Conservation (phyloP, 2,113 vertebrate species). For the Lasiurus cinereus region DNA sequence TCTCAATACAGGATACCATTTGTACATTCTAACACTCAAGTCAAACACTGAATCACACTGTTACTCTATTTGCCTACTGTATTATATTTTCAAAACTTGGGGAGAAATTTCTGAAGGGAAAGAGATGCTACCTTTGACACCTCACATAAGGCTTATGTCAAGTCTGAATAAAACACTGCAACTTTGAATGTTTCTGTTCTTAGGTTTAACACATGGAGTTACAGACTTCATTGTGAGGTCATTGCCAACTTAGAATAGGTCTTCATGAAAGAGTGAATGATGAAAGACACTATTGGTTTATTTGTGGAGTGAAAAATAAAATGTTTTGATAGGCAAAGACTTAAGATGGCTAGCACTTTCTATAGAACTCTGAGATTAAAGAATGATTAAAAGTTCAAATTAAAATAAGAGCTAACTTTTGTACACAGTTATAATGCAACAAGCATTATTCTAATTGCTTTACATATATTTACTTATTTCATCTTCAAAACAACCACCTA, state of each 20-base stretch:
- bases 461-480: slow-evolving; percentile 33
- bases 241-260: background rate
- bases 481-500: slow-evolving; percentile 36
- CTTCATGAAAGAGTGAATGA: background rate
- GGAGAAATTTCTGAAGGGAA: background rate
- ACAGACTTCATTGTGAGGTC: background rate
- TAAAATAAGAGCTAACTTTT: slow-evolving; percentile 54
- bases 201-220: slow-evolving; percentile 51
- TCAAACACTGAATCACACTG: background rate
- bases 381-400: slow-evolving; percentile 52
- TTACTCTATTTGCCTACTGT: slow-evolving; percentile 17
- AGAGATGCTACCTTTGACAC: background rate
- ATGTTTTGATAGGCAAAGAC: slow-evolving; percentile 10
- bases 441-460: slow-evolving; percentile 46
- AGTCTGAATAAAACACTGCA: slow-evolving; percentile 46
- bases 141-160: background rate
- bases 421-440: background rate
- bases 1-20: slow-evolving; percentile 39
- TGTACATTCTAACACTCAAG: background rate
- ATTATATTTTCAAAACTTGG: slow-evolving; percentile 29
- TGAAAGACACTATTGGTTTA: background rate
- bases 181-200: slow-evolving; percentile 31
- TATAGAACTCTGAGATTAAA: slow-evolving; percentile 33
- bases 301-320: slow-evolving; percentile 57
- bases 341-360: slow-evolving; percentile 34